These are phyloP conservation scores for Lacerta agilis DNA, from an alignment of 2,797 vertebrate species.

Conservation along the genomic window DNA sequence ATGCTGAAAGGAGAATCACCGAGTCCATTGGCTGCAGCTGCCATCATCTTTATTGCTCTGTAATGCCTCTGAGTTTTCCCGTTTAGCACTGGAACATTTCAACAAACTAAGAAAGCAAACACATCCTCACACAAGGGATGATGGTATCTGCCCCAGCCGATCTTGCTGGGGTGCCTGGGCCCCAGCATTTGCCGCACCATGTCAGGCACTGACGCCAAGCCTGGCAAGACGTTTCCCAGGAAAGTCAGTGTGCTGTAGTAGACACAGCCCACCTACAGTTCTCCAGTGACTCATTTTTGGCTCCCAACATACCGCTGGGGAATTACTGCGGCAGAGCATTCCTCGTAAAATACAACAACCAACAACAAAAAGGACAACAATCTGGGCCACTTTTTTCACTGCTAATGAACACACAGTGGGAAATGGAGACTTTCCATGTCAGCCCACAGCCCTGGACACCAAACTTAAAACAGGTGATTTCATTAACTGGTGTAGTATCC, in stretches of 20 bases:
- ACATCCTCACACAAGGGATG: no score
- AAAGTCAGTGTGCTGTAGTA: neutral
- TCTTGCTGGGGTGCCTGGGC: no score
- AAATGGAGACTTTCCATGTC: neutral
- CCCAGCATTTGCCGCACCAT: no score
- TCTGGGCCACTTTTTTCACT: neutral
- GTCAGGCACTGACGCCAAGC: no score
- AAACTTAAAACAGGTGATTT: conserved; percentile 26
- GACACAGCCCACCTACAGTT: neutral
- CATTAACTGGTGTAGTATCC: conserved; percentile 23
- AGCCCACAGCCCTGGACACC: neutral
- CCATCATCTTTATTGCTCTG: no score
- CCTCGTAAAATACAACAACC: neutral
- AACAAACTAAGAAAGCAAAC: no score
- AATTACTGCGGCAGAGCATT: neutral
- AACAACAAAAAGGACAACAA: neutral
- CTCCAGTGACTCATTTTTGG: neutral
- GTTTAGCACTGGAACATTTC: no score
- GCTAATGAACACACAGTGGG: neutral
- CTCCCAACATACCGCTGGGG: neutral
- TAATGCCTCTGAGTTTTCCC: no score
- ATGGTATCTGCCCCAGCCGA: no score
- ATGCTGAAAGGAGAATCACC: no score
- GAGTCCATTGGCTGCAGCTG: no score
- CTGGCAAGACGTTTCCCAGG: neutral